Evolutionary conservation across 2,888 invertebrate species (phyloP).

Genomic region (Ichneumoninae sp.): DNA sequence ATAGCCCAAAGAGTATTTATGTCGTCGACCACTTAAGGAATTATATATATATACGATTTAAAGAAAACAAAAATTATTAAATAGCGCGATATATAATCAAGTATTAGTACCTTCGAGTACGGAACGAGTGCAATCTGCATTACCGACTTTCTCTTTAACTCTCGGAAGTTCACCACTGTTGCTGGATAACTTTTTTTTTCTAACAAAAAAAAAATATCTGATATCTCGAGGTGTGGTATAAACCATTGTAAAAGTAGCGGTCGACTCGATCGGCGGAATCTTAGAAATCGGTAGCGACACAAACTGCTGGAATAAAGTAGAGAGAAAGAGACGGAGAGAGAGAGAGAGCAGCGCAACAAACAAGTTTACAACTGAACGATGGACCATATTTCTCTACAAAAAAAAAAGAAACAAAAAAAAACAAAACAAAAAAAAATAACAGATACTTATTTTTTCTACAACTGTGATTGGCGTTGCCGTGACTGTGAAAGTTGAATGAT

Average conservation of each 20-base stretch:
- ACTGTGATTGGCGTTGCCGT: slow-evolving; percentile 72
- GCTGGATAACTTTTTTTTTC: slow-evolving; percentile 35
- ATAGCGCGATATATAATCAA: slow-evolving; percentile 42
- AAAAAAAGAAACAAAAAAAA: slow-evolving; percentile 49
- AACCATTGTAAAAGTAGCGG: slow-evolving; percentile 29
- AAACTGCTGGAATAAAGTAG: slow-evolving; percentile 42
- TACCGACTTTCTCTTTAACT: slow-evolving; percentile 43
- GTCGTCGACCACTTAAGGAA: slow-evolving; percentile 50
- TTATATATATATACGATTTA: slow-evolving; percentile 25
- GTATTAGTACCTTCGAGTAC: slow-evolving; percentile 41
- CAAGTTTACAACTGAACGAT: slow-evolving; percentile 76
- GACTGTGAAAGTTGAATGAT: slow-evolving; percentile 69
- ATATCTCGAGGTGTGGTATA: slow-evolving; percentile 21
- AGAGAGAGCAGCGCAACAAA: slow-evolving; percentile 53
- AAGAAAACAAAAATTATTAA: background rate
- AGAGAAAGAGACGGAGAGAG: too few relatives aligned
- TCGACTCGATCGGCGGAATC: slow-evolving; percentile 32
- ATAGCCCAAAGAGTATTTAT: slow-evolving; percentile 54
- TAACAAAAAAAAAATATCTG: slow-evolving; percentile 14
- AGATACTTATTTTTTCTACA: slow-evolving; percentile 81
- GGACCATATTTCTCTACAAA: slow-evolving; percentile 74
- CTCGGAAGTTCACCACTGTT: slow-evolving; percentile 49
- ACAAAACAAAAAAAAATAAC: slow-evolving; percentile 48
- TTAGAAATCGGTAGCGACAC: slow-evolving; percentile 25
- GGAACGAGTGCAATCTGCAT: slow-evolving; percentile 50